These are phyloP conservation scores for Drosophila carrolli DNA, from an alignment of 1,140 invertebrate species.

Conservation along the genomic window DNA sequence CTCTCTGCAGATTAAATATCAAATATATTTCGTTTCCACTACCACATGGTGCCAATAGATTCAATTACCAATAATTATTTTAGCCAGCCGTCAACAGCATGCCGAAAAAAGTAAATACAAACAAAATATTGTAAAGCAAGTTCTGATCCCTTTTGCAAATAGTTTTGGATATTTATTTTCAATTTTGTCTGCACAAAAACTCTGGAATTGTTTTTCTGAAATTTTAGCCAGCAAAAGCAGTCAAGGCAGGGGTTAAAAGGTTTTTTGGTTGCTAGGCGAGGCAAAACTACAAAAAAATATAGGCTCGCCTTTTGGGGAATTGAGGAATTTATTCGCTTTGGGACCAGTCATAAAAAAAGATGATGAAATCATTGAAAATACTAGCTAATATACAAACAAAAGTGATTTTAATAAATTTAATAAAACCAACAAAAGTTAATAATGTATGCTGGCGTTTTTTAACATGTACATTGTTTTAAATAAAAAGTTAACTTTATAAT, in stretches of 20 bases:
- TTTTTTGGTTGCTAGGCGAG: slow-evolving; percentile 1
- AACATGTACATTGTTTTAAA: too few species aligned
- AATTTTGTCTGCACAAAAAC: slow-evolving; percentile 29
- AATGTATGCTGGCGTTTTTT: too few species aligned
- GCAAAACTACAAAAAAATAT: slow-evolving; percentile 11
- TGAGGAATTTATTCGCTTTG: neutral
- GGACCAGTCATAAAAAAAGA: slow-evolving; percentile 7
- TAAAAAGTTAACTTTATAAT: too few species aligned
- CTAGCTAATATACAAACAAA: neutral
- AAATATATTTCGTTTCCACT: neutral
- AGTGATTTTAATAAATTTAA: too few species aligned
- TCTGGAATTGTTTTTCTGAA: slow-evolving; percentile 45
- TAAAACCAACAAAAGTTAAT: neutral
- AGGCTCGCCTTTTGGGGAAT: slow-evolving; percentile 6
- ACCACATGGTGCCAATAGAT: slow-evolving; percentile 2
- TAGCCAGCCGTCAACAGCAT: slow-evolving; percentile 3
- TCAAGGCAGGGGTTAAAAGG: neutral
- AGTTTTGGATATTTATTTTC: slow-evolving; percentile 47
- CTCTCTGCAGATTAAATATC: slow-evolving; percentile 9
- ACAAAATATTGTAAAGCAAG: slow-evolving; percentile 6
- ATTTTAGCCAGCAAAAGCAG: slow-evolving; percentile 24
- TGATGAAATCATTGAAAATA: slow-evolving; percentile 12
- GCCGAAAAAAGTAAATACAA: neutral
- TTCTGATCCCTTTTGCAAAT: slow-evolving; percentile 32
- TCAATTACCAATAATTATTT: slow-evolving; percentile 52